A percentile compares a stretch with the other conserved stretches of the same genome.
Conservation (phyloP, 2,797 vertebrate genomes). For the Cyclopterus lumpus region DNA sequence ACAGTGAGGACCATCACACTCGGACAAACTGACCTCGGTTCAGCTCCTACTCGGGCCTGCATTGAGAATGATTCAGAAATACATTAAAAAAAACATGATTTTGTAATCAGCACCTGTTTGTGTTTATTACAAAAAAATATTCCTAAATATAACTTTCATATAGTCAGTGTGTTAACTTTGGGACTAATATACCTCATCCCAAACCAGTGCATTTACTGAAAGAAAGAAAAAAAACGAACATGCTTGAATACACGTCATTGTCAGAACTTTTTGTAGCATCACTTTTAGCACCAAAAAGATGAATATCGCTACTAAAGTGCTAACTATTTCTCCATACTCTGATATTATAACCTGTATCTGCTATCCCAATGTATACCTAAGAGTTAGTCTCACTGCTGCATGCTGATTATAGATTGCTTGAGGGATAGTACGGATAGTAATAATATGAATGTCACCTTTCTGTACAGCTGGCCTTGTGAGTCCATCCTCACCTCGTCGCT, state of each 20-base stretch:
- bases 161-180: conserved; percentile 24
- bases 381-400: conserved; percentile 71
- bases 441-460: conserved; percentile 57
- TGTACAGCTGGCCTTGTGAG: conserved; percentile 38
- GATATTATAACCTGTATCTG: conserved; percentile 52
- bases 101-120: conserved; percentile 49
- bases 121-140: conserved; percentile 31
- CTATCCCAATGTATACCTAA: conserved; percentile 62
- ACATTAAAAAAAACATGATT: not conserved
- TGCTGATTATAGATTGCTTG: conserved; percentile 75
- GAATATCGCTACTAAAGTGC: conserved; percentile 27
- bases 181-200: conserved; percentile 4
- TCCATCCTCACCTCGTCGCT: conserved; percentile 16
- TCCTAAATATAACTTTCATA: conserved; percentile 26
- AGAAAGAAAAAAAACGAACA: conserved; percentile 14
- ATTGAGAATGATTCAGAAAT: not conserved
- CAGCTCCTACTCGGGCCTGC: conserved; percentile 1
- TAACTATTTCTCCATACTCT: conserved; percentile 52
- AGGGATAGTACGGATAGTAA: conserved; percentile 52
- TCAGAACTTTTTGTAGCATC: conserved; percentile 51
- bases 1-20: not conserved
- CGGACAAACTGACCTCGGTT: not conserved
- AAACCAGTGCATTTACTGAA: conserved; percentile 20
- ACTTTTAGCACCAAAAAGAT: conserved; percentile 42
- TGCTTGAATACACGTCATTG: conserved; percentile 13